Evolutionary conservation across 2,797 vertebrate species (phyloP).

Genomic region (Myotis planiceps): DNA sequence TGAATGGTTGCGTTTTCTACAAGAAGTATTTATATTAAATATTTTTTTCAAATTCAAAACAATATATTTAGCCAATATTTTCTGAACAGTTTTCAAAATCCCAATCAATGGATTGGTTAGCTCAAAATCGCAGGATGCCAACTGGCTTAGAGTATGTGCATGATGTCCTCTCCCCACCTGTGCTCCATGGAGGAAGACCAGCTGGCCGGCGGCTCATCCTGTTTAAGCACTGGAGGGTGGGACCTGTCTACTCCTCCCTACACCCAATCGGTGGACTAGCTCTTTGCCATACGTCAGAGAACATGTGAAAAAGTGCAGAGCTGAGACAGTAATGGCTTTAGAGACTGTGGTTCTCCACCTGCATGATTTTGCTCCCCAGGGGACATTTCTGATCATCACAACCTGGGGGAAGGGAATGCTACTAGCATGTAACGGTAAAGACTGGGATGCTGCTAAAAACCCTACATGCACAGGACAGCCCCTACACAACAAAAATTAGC

Average conservation of each 20-base stretch:
- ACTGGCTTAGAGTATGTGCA: neutral
- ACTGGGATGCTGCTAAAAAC: neutral
- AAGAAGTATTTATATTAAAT: constrained; percentile 45
- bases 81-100: neutral
- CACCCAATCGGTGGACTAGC: neutral
- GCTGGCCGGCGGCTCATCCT: neutral
- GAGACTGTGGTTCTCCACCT: neutral
- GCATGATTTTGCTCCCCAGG: neutral
- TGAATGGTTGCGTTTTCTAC: constrained; percentile 19
- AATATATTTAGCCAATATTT: constrained; percentile 16
- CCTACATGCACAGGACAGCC: neutral
- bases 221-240: neutral
- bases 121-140: constrained; percentile 9
- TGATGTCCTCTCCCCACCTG: neutral
- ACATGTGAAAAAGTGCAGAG: neutral
- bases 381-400: neutral
- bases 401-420: neutral
- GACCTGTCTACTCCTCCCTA: neutral
- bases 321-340: neutral
- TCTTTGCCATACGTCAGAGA: neutral
- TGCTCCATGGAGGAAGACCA: neutral
- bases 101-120: constrained; percentile 6
- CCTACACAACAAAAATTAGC: neutral
- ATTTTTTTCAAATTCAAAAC: constrained; percentile 25
- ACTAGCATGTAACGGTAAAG: neutral